A percentile compares a stretch with the other conserved stretches of the same genome.
Conservation (phyloP, 2,888 invertebrate species). For the Tenthredo notha region DNA sequence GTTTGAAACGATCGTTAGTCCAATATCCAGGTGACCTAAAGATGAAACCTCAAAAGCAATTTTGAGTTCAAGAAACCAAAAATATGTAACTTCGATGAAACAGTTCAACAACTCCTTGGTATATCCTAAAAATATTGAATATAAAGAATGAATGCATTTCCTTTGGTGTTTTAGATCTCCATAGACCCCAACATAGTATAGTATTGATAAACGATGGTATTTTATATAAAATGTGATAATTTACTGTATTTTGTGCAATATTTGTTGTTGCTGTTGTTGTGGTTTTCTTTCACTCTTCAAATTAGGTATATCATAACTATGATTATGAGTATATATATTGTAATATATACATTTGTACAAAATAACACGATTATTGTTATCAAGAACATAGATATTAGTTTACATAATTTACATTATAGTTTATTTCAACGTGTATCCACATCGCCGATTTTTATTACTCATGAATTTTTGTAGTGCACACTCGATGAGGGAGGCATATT, state of each 20-base stretch:
- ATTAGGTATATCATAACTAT: slow-evolving; percentile 14
- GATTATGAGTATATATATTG: slow-evolving; percentile 28
- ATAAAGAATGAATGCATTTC: no score
- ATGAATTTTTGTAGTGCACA: slow-evolving; percentile 72
- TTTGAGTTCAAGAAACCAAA: no score
- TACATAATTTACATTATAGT: slow-evolving; percentile 25
- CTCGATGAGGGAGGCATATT: slow-evolving; percentile 69
- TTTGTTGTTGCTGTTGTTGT: neutral
- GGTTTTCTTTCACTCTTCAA: neutral
- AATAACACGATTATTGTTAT: slow-evolving; percentile 45
- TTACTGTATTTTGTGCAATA: neutral
- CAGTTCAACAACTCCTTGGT: no score
- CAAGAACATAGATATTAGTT: neutral
- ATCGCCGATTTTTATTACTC: slow-evolving; percentile 52
- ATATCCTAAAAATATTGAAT: no score
- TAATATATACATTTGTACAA: slow-evolving; percentile 51
- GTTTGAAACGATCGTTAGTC: slow-evolving; percentile 78
- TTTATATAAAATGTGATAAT: neutral
- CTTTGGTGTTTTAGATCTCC: no score
- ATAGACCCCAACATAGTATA: no score
- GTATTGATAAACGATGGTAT: neutral
- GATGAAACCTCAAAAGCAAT: no score
- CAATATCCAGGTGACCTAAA: no score
- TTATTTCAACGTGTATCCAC: neutral
- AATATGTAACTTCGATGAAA: no score